Conservation (phyloP, 2,888 invertebrate species). For the Heliconius erato region DNA sequence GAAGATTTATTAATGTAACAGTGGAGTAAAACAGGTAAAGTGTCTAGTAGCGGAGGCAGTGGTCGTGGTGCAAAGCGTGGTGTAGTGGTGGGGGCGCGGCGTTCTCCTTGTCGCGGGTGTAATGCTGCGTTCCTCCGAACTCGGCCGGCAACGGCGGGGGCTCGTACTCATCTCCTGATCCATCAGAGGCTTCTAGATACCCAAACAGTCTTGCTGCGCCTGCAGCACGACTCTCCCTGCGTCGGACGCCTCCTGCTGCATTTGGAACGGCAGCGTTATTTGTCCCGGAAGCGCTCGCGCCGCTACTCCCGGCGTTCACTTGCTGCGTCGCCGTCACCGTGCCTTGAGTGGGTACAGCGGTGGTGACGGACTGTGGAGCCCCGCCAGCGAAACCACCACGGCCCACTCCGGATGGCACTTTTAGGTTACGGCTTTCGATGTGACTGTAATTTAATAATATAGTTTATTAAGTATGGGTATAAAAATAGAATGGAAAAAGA, state of each 20-base stretch:
- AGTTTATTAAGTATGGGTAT: too few relatives aligned
- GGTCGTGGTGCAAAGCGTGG: slow-evolving; percentile 77
- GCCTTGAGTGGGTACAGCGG: slow-evolving; percentile 48
- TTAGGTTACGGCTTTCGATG: slow-evolving; percentile 87
- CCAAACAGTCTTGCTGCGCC: slow-evolving; percentile 86
- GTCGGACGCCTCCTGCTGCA: slow-evolving; percentile 50
- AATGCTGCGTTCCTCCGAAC: slow-evolving; percentile 60
- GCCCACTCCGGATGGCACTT: slow-evolving; percentile 82
- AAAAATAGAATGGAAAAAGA: too few relatives aligned
- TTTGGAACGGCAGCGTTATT: slow-evolving; percentile 77
- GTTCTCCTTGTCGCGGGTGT: slow-evolving; percentile 78
- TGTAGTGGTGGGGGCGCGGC: slow-evolving; percentile 73
- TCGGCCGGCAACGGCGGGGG: slow-evolving; percentile 63
- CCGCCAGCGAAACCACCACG: slow-evolving; percentile 54
- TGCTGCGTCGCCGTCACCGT: slow-evolving; percentile 28
- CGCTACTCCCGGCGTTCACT: slow-evolving; percentile 50
- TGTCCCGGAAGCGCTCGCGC: slow-evolving; percentile 51
- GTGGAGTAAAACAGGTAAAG: slow-evolving; percentile 27
- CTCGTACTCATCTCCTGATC: slow-evolving; percentile 76
- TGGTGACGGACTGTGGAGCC: slow-evolving; percentile 25
- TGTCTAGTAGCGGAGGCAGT: slow-evolving; percentile 78
- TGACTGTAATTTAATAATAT: slow-evolving; percentile 72
- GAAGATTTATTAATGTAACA: slow-evolving; percentile 38
- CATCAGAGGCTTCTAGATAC: slow-evolving; percentile 87
- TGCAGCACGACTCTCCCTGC: slow-evolving; percentile 55